Conservation (phyloP, 2,797 vertebrate species). For the Squalus acanthias region DNA sequence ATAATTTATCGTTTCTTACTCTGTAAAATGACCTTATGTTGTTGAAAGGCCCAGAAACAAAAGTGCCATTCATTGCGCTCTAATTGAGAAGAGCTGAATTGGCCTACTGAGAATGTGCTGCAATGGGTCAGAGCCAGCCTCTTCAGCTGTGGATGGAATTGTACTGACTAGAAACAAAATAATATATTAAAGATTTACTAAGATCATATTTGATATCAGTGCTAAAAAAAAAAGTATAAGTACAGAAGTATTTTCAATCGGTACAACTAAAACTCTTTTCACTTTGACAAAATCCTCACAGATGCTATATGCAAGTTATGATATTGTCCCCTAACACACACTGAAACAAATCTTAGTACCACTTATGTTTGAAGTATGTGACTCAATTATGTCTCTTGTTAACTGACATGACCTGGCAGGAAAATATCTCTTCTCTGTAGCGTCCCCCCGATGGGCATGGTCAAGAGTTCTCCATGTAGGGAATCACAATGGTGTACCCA, state of each 20-base stretch:
- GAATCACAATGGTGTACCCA: background rate
- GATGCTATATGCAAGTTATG: background rate
- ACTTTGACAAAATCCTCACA: background rate
- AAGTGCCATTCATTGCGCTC: slow-evolving; percentile 3
- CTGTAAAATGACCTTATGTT: slow-evolving; percentile 5
- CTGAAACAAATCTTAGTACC: background rate
- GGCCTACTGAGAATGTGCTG: background rate
- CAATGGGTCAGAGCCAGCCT: background rate
- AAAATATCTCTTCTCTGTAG: background rate
- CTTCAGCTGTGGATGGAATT: background rate
- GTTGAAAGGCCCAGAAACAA: slow-evolving; percentile 1
- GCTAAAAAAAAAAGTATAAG: background rate
- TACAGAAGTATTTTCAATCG: background rate
- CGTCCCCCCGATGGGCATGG: background rate
- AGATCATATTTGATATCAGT: background rate
- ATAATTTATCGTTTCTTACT: slow-evolving; percentile 21
- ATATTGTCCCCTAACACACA: background rate
- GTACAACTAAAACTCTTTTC: too few species aligned
- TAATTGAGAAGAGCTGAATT: slow-evolving; percentile 12
- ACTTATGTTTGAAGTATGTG: background rate
- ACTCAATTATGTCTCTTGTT: background rate
- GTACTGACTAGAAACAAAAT: background rate
- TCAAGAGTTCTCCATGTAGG: background rate
- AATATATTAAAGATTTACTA: background rate
- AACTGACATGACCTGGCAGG: background rate